These are phyloP conservation scores for Lacerta agilis DNA, from an alignment of 2,797 vertebrate species.

Conservation along the genomic window DNA sequence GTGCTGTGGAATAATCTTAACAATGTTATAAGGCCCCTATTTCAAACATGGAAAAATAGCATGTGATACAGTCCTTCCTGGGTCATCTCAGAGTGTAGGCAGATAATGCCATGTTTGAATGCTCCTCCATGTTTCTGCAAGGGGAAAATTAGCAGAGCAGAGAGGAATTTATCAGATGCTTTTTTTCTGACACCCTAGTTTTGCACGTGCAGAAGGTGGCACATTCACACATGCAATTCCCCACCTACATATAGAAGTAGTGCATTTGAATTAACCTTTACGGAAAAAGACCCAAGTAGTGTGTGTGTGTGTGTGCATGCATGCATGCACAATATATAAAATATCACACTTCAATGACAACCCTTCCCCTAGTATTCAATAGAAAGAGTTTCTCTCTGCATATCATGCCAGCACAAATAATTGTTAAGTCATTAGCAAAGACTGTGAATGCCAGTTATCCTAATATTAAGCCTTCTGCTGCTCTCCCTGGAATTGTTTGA, in stretches of 20 bases:
- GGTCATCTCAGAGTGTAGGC: not conserved
- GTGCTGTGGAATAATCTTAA: not conserved
- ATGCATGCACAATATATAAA: not conserved
- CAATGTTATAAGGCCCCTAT: not conserved
- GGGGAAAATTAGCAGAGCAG: not conserved
- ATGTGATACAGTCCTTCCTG: not conserved
- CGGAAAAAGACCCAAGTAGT: not conserved
- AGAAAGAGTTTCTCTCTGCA: constrained; percentile 55
- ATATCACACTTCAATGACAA: constrained; percentile 18
- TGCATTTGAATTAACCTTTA: not conserved
- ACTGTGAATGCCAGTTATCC: constrained; percentile 56
- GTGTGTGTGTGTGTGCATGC: no score
- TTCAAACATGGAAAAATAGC: not conserved
- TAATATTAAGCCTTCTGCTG: constrained; percentile 73
- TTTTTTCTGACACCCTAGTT: not conserved
- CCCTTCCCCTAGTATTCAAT: constrained; percentile 51
- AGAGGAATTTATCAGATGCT: not conserved
- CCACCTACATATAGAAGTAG: not conserved
- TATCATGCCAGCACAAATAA: constrained; percentile 64
- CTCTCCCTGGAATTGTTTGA: constrained; percentile 67
- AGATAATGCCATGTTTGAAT: not conserved
- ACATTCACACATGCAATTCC: not conserved
- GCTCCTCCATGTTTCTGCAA: not conserved
- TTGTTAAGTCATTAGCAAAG: constrained; percentile 76
- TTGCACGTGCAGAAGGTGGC: not conserved